Evolutionary conservation across 2,888 invertebrate species (phyloP).

Genomic region (Tanytarsus gracilentus): DNA sequence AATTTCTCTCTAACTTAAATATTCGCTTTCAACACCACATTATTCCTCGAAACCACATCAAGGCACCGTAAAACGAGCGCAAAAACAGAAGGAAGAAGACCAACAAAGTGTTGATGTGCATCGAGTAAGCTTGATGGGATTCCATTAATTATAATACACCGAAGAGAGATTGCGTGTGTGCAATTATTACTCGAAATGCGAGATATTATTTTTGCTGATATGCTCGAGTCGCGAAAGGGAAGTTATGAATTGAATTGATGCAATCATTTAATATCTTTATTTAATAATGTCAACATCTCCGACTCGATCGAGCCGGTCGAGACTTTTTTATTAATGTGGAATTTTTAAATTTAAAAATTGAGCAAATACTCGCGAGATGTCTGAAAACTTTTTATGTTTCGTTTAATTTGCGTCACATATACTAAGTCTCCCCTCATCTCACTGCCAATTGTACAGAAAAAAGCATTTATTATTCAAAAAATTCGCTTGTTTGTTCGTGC

Average conservation of each 20-base stretch:
- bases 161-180: neutral
- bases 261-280: constrained; percentile 13
- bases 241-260: neutral
- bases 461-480: no score
- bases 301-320: neutral
- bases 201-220: neutral
- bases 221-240: neutral
- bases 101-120: constrained; percentile 27
- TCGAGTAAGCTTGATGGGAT: neutral
- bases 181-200: neutral
- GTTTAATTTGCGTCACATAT: no score
- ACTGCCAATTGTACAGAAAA: no score
- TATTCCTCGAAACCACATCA: no score
- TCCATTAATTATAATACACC: constrained; percentile 20
- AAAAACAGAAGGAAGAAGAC: neutral
- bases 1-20: no score
- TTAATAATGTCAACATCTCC: constrained; percentile 3
- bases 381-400: no score
- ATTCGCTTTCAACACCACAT: no score
- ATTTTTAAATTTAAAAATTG: neutral
- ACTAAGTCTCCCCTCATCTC: no score
- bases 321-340: neutral
- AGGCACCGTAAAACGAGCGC: neutral
- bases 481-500: no score
- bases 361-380: no score